phyloP scores from a whole-genome alignment of 2,888 invertebrate genomes.

The Cerastoderma edule region DNA sequence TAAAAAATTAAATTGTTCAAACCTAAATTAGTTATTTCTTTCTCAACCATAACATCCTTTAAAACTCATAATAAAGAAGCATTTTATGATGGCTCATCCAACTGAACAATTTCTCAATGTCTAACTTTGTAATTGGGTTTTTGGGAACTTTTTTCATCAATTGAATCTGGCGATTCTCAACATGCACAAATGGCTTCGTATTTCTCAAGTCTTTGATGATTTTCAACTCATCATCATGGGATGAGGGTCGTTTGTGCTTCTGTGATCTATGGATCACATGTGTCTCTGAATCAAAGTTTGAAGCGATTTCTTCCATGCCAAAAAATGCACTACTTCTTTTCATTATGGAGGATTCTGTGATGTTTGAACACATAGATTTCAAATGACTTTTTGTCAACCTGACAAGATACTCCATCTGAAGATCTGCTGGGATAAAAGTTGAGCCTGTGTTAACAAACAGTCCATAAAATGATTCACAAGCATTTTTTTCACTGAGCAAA shows the following conservation, averaged over 20 bases:
- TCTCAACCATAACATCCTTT: too few species aligned
- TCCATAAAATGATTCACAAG: conserved; percentile 8
- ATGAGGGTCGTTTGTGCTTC: conserved; percentile 10
- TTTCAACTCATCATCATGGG: conserved; percentile 2
- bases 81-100: not conserved
- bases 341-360: not conserved
- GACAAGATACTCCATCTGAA: conserved; percentile 21
- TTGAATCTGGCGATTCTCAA: not conserved
- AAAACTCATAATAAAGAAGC: not conserved
- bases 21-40: too few species aligned
- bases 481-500: conserved; percentile 7
- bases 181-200: conserved; percentile 7
- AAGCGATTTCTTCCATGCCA: conserved; percentile 13
- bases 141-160: conserved; percentile 2
- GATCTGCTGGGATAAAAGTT: conserved; percentile 23
- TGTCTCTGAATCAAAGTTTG: conserved; percentile 9
- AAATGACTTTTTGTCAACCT: conserved; percentile 7
- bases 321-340: conserved; percentile 21
- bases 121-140: conserved; percentile 5
- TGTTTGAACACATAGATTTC: conserved; percentile 18
- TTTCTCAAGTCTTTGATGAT: not conserved
- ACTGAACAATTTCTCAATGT: not conserved
- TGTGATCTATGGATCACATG: not conserved
- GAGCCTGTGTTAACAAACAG: conserved; percentile 22
- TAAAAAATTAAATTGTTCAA: too few species aligned